phyloP scores from a whole-genome alignment of 37 sponge, comb jelly and placozoan genomes.

The Beroe forskalii region DNA sequence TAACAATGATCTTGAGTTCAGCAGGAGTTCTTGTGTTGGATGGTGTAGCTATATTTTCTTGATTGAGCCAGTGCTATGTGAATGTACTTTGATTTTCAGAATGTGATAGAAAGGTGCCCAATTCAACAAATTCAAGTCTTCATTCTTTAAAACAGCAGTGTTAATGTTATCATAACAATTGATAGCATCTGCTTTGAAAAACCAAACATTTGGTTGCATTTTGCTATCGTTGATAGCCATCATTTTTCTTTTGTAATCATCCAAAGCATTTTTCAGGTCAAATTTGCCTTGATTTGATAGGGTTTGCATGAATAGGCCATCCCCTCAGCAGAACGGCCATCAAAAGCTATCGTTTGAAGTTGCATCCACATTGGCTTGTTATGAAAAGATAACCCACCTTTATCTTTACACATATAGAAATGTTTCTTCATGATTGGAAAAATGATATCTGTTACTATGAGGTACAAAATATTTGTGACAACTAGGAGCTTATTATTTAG shows the following conservation, averaged over 20 bases:
- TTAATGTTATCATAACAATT: neutral
- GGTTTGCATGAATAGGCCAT: no score
- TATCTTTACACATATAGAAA: neutral
- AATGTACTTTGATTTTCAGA: neutral
- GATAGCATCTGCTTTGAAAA: neutral
- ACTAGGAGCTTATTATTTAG: neutral
- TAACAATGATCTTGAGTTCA: no score
- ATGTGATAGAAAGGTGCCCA: neutral
- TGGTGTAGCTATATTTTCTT: no score
- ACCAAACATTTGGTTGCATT: no score
- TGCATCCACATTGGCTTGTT: neutral
- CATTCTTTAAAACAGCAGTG: neutral
- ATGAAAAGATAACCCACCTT: neutral
- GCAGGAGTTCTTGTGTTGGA: no score
- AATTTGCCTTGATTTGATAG: neutral
- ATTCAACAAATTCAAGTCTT: neutral
- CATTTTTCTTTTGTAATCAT: neutral
- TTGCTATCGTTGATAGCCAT: no score
- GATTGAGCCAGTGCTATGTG: no score
- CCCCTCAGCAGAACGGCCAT: neutral
- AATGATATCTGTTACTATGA: neutral
- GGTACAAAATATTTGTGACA: neutral
- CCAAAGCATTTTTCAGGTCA: neutral
- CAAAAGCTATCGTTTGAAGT: neutral
- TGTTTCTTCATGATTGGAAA: neutral